phyloP scores from a whole-genome alignment of 2,113 vertebrate genomes.

The Pantherophis guttatus region DNA sequence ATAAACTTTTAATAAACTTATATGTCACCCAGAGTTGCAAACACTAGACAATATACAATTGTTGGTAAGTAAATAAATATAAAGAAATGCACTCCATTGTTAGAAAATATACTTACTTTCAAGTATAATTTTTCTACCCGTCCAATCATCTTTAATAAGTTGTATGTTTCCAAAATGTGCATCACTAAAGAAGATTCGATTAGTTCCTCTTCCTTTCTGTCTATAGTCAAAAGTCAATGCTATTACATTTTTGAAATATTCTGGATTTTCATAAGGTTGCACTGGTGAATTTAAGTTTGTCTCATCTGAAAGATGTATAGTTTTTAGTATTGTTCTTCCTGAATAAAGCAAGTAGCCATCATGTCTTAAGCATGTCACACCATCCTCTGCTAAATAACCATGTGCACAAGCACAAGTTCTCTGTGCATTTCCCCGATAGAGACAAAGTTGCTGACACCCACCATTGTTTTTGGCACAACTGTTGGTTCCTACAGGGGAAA shows the following conservation, averaged over 20 bases:
- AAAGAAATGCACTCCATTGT: background rate
- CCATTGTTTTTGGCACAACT: conserved; percentile 89
- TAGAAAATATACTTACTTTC: conserved; percentile 84
- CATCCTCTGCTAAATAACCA: conserved; percentile 87
- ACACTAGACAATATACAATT: background rate
- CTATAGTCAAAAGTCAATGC: conserved; percentile 92
- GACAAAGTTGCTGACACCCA: conserved; percentile 94
- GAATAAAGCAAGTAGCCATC: conserved; percentile 96
- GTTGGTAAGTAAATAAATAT: background rate
- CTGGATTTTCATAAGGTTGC: conserved; percentile 88
- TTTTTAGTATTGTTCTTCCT: conserved; percentile 93
- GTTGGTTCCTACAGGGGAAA: conserved; percentile 81
- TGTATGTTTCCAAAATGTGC: conserved; percentile 97
- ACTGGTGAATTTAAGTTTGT: conserved; percentile 93
- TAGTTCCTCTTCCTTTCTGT: conserved; percentile 78
- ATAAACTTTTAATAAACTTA: background rate
- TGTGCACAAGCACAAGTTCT: conserved; percentile 93
- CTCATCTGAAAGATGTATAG: conserved; percentile 95
- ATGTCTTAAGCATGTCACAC: conserved; percentile 85
- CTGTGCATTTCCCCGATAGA: conserved; percentile 83
- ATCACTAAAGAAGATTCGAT: conserved; percentile 97
- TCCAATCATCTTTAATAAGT: conserved; percentile 94
- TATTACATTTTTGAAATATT: conserved; percentile 92
- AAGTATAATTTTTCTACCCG: conserved; percentile 81
- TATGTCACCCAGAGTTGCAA: background rate